Conservation (phyloP, 2,888 invertebrate species). For the Mesopsocus fuscifrons region DNA sequence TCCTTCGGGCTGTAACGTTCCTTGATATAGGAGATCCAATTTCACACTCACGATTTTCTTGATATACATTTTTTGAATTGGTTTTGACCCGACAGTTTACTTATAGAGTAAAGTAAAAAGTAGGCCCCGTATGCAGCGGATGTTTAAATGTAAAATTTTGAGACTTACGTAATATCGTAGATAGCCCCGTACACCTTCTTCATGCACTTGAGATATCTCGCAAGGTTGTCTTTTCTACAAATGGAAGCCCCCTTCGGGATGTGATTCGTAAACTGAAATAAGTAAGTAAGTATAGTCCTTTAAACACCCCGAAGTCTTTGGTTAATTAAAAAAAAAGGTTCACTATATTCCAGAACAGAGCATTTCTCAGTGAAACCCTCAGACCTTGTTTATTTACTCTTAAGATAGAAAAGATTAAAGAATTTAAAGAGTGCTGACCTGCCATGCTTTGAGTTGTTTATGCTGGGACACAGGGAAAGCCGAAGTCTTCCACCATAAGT, state of each 20-base stretch:
- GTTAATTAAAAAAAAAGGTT: conserved; percentile 10
- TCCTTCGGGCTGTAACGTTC: too few relatives aligned
- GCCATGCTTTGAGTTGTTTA: conserved; percentile 47
- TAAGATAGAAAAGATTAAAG: too few relatives aligned
- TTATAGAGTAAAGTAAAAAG: too few relatives aligned
- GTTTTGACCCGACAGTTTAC: too few relatives aligned
- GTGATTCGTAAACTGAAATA: conserved; percentile 55
- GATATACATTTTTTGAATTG: too few relatives aligned
- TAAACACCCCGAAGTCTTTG: not conserved
- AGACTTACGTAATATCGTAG: conserved; percentile 61
- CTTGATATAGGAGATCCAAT: too few relatives aligned
- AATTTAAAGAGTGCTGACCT: too few relatives aligned
- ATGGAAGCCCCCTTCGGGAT: conserved; percentile 71
- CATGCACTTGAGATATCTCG: conserved; percentile 61
- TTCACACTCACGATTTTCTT: too few relatives aligned
- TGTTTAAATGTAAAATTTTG: too few relatives aligned
- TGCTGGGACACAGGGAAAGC: conserved; percentile 50
- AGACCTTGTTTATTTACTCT: too few relatives aligned
- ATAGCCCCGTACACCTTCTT: conserved; percentile 60
- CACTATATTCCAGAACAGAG: not conserved
- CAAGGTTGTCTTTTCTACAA: conserved; percentile 63
- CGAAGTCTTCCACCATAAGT: conserved; percentile 66
- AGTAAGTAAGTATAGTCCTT: conserved; percentile 12
- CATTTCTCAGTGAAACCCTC: too few relatives aligned
- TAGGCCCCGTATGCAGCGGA: too few relatives aligned